A percentile compares a stretch with the other conserved stretches of the same genome.
Conservation (phyloP, 2,113 vertebrate genomes). For the Ochotona curzoniae region DNA sequence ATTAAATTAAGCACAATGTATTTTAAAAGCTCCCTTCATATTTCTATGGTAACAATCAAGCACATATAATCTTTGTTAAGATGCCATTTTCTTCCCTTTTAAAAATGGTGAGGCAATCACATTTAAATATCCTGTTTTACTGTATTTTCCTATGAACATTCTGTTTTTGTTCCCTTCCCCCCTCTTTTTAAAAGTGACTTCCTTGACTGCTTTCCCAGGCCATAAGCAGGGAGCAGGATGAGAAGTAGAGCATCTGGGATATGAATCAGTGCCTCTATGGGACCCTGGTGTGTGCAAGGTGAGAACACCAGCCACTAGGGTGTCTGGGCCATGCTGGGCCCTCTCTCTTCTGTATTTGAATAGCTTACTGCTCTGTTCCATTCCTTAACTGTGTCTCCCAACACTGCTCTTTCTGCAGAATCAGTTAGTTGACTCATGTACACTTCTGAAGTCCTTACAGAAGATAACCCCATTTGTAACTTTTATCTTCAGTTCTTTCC, state of each 20-base stretch:
- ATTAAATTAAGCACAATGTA: constrained; percentile 3
- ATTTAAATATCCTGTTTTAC: neutral
- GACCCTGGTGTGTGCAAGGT: too few relatives aligned
- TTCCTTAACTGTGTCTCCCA: neutral
- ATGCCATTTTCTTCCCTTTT: neutral
- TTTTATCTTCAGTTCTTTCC: neutral
- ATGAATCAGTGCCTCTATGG: too few relatives aligned
- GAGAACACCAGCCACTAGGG: too few relatives aligned
- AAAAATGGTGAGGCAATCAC: neutral
- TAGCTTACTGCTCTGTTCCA: neutral
- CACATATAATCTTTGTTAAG: constrained; percentile 18
- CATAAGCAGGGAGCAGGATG: too few relatives aligned
- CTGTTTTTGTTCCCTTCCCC: neutral
- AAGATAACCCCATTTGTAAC: neutral
- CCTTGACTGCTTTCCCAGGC: too few relatives aligned
- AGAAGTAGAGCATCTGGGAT: too few relatives aligned
- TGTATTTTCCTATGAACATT: neutral
- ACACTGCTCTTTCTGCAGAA: neutral
- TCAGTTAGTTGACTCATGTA: neutral
- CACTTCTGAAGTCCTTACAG: neutral
- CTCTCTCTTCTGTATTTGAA: neutral
- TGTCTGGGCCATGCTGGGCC: too few relatives aligned
- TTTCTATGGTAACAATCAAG: constrained; percentile 11
- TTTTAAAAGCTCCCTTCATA: neutral
- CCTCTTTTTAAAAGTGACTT: too few relatives aligned